Evolutionary conservation across 2,113 vertebrate species (phyloP), one percentile per base, ranked within the genome.

Genomic region (Bambusicola thoracicus): DNA sequence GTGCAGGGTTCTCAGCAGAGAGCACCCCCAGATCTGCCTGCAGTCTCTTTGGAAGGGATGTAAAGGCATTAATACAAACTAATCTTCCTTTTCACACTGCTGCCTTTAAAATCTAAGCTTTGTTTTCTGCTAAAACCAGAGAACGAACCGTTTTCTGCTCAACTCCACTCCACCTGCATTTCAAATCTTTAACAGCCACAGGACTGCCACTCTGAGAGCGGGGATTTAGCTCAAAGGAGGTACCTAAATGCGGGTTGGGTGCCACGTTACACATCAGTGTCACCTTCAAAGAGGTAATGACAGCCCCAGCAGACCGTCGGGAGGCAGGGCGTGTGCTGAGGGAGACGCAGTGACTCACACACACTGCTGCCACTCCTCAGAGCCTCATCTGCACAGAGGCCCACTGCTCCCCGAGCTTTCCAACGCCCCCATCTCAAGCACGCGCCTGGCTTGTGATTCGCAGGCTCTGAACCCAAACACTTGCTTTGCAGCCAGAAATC

Each of bases 31-130:
- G 43, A 61, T 21, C 74, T 1, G 2, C 41, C 20, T 7, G 13
- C n/a, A 29, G 49, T 32, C 8, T 10, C 58, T 69, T 65, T 5
- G 2, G 9, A 32, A 76, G 65, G 25, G 53, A 75, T 0, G 0
- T 4, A 46, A 19, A 7, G 2, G 16, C 1, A 1, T n/a, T 36
- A 46, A 5, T 6, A 53, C 46, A 43, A 75, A 41, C 2, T 2
- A 16, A 18, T 40, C 5, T 0, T 11, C 8, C 3, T 14, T 65
- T 80, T 56, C 9, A 66, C 49, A 68, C 3, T 5, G 3, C 21
- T 36, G 36, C 66, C 48, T 34, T 40, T 12, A 19, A 55, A 78
- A 79, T 16, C n/a, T 48, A 15, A 81, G 61, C 32, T 41, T 66
- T 19, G 41, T 17, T 67, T 62, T 65, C 58, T 32, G 30, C 59